Percentiles rank a stretch among this genome's conserved stretches.
Evolutionary conservation across 2,888 invertebrate species (phyloP).

Genomic region (Cosmopolites sordidus): DNA sequence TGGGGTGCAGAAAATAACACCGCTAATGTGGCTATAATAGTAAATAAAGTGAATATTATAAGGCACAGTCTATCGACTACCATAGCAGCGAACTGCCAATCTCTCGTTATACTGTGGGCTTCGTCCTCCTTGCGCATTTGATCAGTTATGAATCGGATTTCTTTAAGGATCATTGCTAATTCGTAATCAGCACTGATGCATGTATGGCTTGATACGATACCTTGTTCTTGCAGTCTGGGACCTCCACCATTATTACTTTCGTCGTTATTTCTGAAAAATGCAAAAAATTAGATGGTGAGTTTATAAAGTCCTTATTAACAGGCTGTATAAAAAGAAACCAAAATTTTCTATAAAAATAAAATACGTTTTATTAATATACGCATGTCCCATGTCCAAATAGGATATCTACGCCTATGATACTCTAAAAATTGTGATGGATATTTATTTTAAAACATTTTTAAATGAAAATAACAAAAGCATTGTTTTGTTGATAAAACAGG

Average conservation of each 20-base stretch:
- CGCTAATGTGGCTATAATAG: constrained; percentile 94
- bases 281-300: no score
- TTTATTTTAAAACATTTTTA: no score
- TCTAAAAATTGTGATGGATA: no score
- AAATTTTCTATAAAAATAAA: no score
- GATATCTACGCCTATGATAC: no score
- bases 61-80: constrained; percentile 99
- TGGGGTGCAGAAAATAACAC: constrained; percentile 95
- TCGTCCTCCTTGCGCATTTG: constrained; percentile 94
- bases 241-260: constrained; percentile 54
- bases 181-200: constrained; percentile 92
- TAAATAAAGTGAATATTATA: constrained; percentile 98
- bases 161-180: constrained; percentile 90
- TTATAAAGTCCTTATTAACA: no score
- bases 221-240: constrained; percentile 68
- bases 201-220: constrained; percentile 69
- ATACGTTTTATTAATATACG: no score
- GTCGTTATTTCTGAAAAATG: constrained; percentile 46
- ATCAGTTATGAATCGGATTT: constrained; percentile 88
- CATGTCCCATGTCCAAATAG: no score
- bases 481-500: no score
- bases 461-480: no score
- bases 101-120: constrained; percentile 89
- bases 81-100: constrained; percentile 99
- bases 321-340: no score